Evolutionary conservation across 2,797 vertebrate genomes (phyloP).

Genomic region (Hypotaenidia philippensis): DNA sequence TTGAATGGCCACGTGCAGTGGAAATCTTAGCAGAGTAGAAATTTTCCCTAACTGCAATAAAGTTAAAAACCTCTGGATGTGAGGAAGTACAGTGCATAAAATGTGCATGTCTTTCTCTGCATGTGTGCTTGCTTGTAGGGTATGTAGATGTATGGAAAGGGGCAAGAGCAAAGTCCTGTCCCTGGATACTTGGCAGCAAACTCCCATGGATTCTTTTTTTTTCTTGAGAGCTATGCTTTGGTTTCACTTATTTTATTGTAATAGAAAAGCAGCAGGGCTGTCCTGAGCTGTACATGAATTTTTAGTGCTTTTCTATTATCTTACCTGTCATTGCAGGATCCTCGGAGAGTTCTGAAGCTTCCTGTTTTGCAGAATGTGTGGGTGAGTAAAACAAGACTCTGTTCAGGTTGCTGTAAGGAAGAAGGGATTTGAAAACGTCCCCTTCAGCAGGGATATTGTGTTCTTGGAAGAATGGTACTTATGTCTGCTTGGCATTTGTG

Average conservation of each 20-base stretch:
- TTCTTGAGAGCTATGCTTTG: background rate
- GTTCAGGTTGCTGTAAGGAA: background rate
- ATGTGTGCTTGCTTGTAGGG: background rate
- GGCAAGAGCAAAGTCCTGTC: background rate
- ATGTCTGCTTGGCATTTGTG: background rate
- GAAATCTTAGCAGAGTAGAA: background rate
- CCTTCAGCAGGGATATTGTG: background rate
- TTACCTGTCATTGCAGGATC: conserved; percentile 53
- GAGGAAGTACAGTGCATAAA: background rate
- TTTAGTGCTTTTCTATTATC: background rate
- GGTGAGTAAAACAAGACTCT: conserved; percentile 39
- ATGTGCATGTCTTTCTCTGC: background rate
- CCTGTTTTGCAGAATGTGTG: conserved; percentile 22
- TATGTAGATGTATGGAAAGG: background rate
- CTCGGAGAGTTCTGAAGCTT: background rate
- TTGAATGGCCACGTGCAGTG: background rate
- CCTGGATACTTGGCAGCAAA: background rate
- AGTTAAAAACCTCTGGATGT: background rate
- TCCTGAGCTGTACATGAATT: background rate
- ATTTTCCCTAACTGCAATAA: background rate
- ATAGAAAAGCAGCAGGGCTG: background rate
- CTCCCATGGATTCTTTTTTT: background rate
- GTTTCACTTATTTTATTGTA: background rate
- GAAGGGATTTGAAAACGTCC: background rate
- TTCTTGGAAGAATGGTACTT: background rate